These are phyloP conservation scores for Drepana falcataria DNA, from an alignment of 2,888 invertebrate genomes.

Conservation along the genomic window DNA sequence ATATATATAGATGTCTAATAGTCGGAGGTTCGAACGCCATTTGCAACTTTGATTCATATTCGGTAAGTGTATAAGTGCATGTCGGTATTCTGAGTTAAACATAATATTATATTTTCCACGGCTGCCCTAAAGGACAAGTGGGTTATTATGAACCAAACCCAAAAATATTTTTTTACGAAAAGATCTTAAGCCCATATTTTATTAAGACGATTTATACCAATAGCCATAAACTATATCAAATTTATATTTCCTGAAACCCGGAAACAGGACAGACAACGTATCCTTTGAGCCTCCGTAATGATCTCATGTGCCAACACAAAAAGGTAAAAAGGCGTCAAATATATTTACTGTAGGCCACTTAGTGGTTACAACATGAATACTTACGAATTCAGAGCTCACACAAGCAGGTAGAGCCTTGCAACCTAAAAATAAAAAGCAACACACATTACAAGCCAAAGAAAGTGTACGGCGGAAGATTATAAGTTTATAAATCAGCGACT, in stretches of 20 bases:
- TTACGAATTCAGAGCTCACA: neutral
- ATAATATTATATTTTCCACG: no score
- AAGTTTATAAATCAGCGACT: neutral
- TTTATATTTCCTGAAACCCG: conserved; percentile 20
- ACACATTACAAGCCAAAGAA: neutral
- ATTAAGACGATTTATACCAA: neutral
- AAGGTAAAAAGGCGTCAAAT: neutral
- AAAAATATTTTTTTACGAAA: no score
- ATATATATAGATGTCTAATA: no score
- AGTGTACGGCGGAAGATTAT: neutral
- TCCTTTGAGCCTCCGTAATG: conserved; percentile 23
- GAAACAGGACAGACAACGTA: conserved; percentile 16
- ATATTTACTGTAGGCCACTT: neutral
- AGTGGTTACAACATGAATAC: neutral
- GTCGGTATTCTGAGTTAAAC: no score
- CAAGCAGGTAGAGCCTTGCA: neutral
- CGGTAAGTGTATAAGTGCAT: no score
- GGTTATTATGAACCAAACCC: no score
- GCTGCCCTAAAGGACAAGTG: no score
- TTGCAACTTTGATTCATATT: no score
- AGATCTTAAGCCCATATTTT: no score
- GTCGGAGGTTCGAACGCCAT: no score
- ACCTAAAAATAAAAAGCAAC: neutral
- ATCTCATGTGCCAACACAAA: conserved; percentile 12
- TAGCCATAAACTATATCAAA: conserved; percentile 9